phyloP scores from a whole-genome alignment of 2,888 invertebrate species.

The Perdita meconis region DNA sequence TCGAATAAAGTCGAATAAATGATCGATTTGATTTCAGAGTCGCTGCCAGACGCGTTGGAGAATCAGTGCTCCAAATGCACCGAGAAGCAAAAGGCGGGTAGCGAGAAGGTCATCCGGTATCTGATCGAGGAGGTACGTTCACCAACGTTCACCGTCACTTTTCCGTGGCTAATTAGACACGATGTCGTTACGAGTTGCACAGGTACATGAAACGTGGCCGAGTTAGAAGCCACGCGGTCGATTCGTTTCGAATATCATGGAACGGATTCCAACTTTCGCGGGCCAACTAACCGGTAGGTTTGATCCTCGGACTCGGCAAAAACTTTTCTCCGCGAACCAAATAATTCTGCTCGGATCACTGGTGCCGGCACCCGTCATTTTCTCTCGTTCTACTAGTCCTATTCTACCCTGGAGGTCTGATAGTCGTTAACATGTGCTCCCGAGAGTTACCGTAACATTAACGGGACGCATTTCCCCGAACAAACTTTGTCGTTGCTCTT shows the following conservation, averaged over 20 bases:
- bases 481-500: too few relatives aligned
- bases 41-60: constrained; percentile 89
- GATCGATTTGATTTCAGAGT: constrained; percentile 83
- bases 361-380: not conserved
- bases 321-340: constrained; percentile 33
- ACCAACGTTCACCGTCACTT: constrained; percentile 59
- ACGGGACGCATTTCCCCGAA: too few relatives aligned
- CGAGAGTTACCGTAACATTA: too few relatives aligned
- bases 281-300: constrained; percentile 1
- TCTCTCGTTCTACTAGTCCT: not conserved
- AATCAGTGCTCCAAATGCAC: constrained; percentile 89
- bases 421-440: too few relatives aligned
- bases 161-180: constrained; percentile 56
- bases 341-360: constrained; percentile 41
- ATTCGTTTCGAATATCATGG: constrained; percentile 36
- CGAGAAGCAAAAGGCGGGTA: constrained; percentile 87
- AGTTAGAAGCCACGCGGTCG: not conserved
- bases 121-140: constrained; percentile 85
- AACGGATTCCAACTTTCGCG: constrained; percentile 63
- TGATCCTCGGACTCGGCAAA: not conserved
- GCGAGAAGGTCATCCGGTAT: constrained; percentile 88
- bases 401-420: too few relatives aligned
- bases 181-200: constrained; percentile 34
- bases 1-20: too few relatives aligned
- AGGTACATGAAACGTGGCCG: not conserved